Evolutionary conservation across 1,140 invertebrate species (phyloP).

Genomic region (Gonatopus flavifemur): DNA sequence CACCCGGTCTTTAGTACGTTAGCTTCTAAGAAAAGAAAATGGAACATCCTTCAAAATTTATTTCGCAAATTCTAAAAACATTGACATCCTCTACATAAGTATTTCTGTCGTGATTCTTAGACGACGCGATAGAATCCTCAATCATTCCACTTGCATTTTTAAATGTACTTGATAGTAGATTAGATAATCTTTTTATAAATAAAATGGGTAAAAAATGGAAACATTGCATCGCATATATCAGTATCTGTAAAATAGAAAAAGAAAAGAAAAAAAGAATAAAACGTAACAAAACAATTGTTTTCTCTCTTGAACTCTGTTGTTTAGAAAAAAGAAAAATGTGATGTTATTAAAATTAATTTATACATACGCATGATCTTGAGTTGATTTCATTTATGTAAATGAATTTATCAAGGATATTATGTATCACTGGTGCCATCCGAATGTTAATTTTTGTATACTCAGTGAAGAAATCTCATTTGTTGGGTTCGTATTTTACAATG

Average conservation of each 20-base stretch:
- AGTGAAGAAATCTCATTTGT: not conserved
- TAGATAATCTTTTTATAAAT: slow-evolving; percentile 23
- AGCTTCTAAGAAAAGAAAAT: too few relatives aligned
- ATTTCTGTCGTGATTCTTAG: not conserved
- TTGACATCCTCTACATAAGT: too few relatives aligned
- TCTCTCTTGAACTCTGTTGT: too few relatives aligned
- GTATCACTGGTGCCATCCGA: not conserved
- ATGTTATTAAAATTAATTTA: slow-evolving; percentile 13
- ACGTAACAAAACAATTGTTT: too few relatives aligned
- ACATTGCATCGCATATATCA: slow-evolving; percentile 1
- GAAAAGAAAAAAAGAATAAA: too few relatives aligned
- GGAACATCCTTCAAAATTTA: too few relatives aligned
- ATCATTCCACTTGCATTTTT: slow-evolving; percentile 45
- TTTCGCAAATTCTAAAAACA: too few relatives aligned
- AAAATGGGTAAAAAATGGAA: slow-evolving; percentile 10
- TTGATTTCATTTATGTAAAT: slow-evolving; percentile 4
- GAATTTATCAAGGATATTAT: not conserved
- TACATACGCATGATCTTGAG: slow-evolving; percentile 18
- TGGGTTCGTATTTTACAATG: not conserved
- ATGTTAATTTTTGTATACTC: not conserved
- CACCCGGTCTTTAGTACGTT: too few relatives aligned
- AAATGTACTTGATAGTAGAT: slow-evolving; percentile 16
- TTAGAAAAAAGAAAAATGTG: too few relatives aligned
- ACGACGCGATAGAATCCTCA: slow-evolving; percentile 7
- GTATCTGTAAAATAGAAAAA: too few relatives aligned